These are phyloP conservation scores for Romanogobio albipinnatus DNA, from an alignment of 2,113 vertebrate genomes.

Conservation along the genomic window DNA sequence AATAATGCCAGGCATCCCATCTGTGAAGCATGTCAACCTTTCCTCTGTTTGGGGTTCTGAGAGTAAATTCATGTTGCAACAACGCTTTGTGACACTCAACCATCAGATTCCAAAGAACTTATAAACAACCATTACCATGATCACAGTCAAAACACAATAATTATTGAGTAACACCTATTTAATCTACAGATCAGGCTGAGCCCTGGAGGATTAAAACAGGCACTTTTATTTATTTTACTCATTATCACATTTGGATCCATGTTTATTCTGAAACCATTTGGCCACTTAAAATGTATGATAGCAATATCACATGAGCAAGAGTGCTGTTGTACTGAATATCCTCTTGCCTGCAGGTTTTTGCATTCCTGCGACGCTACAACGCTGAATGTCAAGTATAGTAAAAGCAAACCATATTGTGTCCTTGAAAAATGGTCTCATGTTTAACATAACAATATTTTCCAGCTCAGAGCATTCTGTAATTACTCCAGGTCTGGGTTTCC, in stretches of 20 bases:
- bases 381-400: neutral
- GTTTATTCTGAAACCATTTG: neutral
- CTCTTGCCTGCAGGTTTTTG: neutral
- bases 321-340: neutral
- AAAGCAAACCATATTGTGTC: neutral
- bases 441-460: neutral
- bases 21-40: conserved; percentile 46
- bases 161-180: conserved; percentile 47
- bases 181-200: neutral
- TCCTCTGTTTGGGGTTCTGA: conserved; percentile 23
- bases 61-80: conserved; percentile 35
- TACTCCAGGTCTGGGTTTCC: neutral
- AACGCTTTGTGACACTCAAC: neutral
- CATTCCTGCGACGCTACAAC: neutral
- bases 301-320: neutral
- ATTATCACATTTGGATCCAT: neutral
- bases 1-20: conserved; percentile 44
- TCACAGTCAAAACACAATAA: conserved; percentile 46
- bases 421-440: neutral
- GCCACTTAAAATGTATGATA: neutral
- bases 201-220: neutral
- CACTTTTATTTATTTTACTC: too few species aligned
- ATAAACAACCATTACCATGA: conserved; percentile 42
- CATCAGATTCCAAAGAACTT: neutral
- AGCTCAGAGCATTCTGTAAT: neutral